Percentiles rank a stretch among this genome's conserved stretches.
These are phyloP conservation scores for Drosophila sechellia DNA, from an alignment of 1,140 invertebrate genomes.

Conservation along the genomic window DNA sequence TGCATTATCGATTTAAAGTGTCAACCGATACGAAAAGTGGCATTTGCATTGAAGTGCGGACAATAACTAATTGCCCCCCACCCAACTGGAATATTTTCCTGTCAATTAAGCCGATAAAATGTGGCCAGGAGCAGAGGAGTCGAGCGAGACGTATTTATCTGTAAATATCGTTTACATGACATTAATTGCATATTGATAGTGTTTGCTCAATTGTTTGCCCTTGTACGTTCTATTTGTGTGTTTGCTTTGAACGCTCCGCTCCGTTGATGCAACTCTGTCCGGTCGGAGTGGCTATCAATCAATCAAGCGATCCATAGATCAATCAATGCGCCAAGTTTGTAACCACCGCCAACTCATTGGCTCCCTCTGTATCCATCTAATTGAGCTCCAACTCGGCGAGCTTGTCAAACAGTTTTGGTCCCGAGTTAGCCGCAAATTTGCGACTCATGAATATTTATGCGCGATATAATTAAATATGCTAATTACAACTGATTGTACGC, in stretches of 20 bases:
- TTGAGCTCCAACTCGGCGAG: constrained; percentile 1
- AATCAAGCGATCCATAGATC: constrained; percentile 40
- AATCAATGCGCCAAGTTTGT: constrained; percentile 20
- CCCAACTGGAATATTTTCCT: constrained; percentile 43
- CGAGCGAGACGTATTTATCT: constrained; percentile 29
- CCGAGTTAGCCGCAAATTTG: constrained; percentile 67
- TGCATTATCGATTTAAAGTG: constrained; percentile 71
- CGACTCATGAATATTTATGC: constrained; percentile 79
- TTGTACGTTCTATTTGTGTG: constrained; percentile 38
- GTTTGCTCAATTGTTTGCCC: constrained; percentile 61
- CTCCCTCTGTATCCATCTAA: constrained; percentile 8
- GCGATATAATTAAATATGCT: constrained; percentile 79
- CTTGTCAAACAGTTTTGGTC: constrained; percentile 53
- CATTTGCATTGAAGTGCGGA: constrained; percentile 59
- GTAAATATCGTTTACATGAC: constrained; percentile 62
- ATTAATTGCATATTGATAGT: constrained; percentile 79
- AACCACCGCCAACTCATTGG: neutral
- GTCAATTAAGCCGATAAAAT: constrained; percentile 60
- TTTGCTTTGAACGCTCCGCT: constrained; percentile 36
- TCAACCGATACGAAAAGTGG: constrained; percentile 42
- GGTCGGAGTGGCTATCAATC: constrained; percentile 34
- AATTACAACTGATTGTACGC: constrained; percentile 82
- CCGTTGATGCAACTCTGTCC: constrained; percentile 13
- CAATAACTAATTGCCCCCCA: constrained; percentile 62
- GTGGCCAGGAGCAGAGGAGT: constrained; percentile 3